Evolutionary conservation across 1,140 invertebrate species (phyloP).

Genomic region (Parasteatoda tepidariorum): DNA sequence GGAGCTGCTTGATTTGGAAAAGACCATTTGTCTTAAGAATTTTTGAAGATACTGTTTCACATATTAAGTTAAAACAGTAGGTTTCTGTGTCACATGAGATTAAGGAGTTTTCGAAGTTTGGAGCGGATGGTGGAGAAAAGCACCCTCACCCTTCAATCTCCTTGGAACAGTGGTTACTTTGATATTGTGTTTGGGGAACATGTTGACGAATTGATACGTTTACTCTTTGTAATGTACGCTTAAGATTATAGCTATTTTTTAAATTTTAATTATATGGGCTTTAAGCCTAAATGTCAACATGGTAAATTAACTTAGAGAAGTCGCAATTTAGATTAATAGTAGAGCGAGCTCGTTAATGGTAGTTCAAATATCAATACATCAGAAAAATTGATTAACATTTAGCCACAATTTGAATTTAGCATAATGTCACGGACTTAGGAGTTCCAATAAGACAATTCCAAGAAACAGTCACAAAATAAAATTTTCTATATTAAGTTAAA

Average conservation of each 20-base stretch:
- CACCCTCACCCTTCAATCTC: neutral
- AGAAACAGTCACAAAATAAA: no score
- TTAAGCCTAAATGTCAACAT: no score
- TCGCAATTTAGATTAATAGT: no score
- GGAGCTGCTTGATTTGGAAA: slow-evolving; percentile 35
- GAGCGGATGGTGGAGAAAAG: neutral
- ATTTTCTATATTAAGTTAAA: no score
- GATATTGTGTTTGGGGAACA: neutral
- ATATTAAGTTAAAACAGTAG: neutral
- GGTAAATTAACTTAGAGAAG: no score
- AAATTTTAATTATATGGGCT: no score
- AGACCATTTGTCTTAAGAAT: slow-evolving; percentile 17
- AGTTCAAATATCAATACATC: no score
- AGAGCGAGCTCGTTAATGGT: no score
- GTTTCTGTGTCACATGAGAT: neutral
- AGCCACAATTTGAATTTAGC: no score
- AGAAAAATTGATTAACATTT: no score
- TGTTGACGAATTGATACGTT: neutral
- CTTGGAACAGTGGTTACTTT: neutral
- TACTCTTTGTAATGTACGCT: neutral
- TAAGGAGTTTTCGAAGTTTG: slow-evolving; percentile 9
- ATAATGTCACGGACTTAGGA: no score
- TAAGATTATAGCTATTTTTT: neutral
- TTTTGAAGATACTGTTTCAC: neutral
- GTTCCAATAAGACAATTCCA: no score